Evolutionary conservation across 2,888 invertebrate genomes (phyloP).

Genomic region (Auanema freiburgensis): DNA sequence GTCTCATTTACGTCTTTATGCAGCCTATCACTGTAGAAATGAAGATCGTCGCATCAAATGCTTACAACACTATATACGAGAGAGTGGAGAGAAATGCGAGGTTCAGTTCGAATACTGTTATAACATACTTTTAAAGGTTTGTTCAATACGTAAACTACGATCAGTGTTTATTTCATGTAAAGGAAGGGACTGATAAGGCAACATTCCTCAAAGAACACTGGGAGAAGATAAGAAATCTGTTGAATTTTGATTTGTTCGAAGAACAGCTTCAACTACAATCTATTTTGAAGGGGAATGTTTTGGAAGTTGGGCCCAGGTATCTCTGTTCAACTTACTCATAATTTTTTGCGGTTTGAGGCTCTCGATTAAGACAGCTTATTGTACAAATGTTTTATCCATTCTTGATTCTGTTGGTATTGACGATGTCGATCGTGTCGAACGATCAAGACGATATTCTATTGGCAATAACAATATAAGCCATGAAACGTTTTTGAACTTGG

Average conservation of each 20-base stretch:
- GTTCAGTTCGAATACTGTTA: no score
- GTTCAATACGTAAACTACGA: no score
- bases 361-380: conserved; percentile 89
- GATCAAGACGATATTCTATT: conserved; percentile 75
- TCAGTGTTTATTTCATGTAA: neutral
- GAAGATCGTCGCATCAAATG: no score
- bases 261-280: neutral
- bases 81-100: no score
- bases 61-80: no score
- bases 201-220: neutral
- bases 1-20: no score
- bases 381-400: conserved; percentile 92
- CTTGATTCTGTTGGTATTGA: conserved; percentile 81
- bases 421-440: conserved; percentile 80
- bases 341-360: conserved; percentile 73
- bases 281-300: conserved; percentile 18
- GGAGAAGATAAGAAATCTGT: neutral
- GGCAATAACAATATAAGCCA: neutral
- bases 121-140: no score
- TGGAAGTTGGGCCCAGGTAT: conserved; percentile 36
- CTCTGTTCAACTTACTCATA: no score
- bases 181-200: neutral
- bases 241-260: conserved; percentile 1
- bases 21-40: no score
- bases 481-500: conserved; percentile 31